Percentiles rank a stretch among this genome's conserved stretches.
These are phyloP conservation scores for Leontopithecus rosalia DNA, from an alignment of 2,797 vertebrate genomes.

Conservation along the genomic window DNA sequence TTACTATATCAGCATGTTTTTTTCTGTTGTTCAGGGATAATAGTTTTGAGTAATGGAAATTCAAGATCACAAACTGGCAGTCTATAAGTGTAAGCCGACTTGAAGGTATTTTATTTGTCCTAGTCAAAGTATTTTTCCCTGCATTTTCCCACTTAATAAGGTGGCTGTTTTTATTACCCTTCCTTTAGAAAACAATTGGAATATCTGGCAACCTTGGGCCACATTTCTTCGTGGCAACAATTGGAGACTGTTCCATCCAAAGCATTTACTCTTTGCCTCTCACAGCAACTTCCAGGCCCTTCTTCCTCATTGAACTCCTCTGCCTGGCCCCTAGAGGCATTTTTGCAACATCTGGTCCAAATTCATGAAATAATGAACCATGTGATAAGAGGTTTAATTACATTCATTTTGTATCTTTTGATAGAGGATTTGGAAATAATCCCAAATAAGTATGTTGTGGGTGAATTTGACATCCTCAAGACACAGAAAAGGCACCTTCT, in stretches of 20 bases:
- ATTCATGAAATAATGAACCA: not conserved
- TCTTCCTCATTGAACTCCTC: not conserved
- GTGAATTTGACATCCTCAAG: not conserved
- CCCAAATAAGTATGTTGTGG: not conserved
- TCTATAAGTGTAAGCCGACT: not conserved
- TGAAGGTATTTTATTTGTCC: not conserved
- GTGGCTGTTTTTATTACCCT: not conserved
- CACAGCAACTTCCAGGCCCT: not conserved
- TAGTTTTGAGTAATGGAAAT: not conserved
- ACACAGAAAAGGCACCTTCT: not conserved
- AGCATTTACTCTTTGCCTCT: not conserved
- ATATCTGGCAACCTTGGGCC: not conserved
- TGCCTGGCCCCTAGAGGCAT: not conserved
- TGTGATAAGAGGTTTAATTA: not conserved
- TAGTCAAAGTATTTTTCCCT: not conserved
- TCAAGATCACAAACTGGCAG: not conserved
- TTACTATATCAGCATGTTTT: not conserved
- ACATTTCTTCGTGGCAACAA: not conserved
- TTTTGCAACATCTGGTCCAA: constrained; percentile 1
- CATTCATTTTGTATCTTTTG: not conserved
- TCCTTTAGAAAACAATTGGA: not conserved
- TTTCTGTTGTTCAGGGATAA: not conserved
- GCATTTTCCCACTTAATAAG: not conserved
- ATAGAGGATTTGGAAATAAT: not conserved
- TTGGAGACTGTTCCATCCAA: not conserved